Evolutionary conservation across 2,113 vertebrate species (phyloP), one percentile per base, ranked within the genome.

Genomic region (Prunella himalayana): DNA sequence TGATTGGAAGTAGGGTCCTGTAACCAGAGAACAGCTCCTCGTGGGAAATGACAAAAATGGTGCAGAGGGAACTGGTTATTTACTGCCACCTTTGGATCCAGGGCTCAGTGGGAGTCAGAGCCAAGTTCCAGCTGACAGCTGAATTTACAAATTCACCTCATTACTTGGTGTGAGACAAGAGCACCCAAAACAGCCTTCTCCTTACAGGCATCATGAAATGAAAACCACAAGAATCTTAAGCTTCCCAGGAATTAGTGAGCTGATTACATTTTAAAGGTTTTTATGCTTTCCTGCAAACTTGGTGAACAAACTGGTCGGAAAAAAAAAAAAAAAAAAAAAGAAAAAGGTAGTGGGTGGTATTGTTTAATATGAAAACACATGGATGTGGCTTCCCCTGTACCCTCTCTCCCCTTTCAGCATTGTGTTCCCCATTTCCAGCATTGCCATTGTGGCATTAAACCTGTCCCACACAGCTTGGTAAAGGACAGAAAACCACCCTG

Each of bases 271-370:
- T 90, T 21, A 9, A 30, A 82, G 22, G 23, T 72, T n/a, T 80
- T 23, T 5, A 25, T 47, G 17, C 2, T 6, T 54, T 72, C 10
- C 15, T 68, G 44, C 1, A 31, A 44, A 63, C 9, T 41, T 68
- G 2, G 3, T 72, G 30, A 57, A 20, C 9, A 18, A 7, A 19
- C 0, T 11, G 5, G 5, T 3, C 4, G 4, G 7, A 25, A 10
- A 15, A 23, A 22, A 41, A 31, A 7, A 15, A 50, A 9, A 50
- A 11, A 3, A n/a, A 3, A 13, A 20, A 30, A n/a, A 12, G 63
- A 33, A 39, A 39, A 3, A 59, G 24, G 0, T 4, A 9, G 2
- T 13, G 6, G 2, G 5, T 57, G 6, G 12, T 50, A 37, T 37
- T 37, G 14, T 63, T 89, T 33, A 50, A 57, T 14, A 45, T 7